These are phyloP conservation scores for Sarcoramphus papa DNA, from an alignment of 2,797 vertebrate genomes.

Conservation along the genomic window DNA sequence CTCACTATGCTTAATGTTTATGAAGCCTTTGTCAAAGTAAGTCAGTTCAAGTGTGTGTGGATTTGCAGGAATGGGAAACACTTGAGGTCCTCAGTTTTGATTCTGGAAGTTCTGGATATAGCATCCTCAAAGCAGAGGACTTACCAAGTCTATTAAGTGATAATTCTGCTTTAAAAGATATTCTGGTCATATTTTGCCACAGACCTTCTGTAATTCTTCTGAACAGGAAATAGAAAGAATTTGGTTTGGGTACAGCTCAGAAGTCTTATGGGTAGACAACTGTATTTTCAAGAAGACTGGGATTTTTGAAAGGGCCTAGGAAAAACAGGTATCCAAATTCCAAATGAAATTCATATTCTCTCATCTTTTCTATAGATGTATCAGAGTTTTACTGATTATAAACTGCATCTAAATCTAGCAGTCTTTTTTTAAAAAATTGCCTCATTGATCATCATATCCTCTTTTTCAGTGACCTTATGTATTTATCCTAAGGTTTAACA, in stretches of 20 bases:
- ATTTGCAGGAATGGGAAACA: neutral
- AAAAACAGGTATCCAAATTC: neutral
- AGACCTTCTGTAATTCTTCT: neutral
- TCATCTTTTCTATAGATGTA: neutral
- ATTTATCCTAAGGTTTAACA: neutral
- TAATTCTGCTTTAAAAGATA: neutral
- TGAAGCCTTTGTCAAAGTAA: slow-evolving; percentile 97
- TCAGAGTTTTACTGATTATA: neutral
- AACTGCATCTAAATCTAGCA: neutral
- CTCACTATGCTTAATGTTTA: slow-evolving; percentile 98
- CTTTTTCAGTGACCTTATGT: neutral
- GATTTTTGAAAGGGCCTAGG: neutral
- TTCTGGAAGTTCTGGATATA: neutral
- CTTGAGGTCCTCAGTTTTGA: neutral
- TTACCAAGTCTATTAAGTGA: neutral
- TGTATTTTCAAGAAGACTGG: neutral
- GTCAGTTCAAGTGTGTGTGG: neutral
- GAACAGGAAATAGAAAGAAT: neutral
- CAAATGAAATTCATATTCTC: neutral
- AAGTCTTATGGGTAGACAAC: neutral
- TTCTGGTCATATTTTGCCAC: neutral
- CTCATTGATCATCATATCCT: neutral
- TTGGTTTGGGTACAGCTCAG: neutral
- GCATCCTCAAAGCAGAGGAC: neutral
- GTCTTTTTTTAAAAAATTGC: neutral